phyloP scores from a whole-genome alignment of 2,113 vertebrate species.

The Sapajus apella region DNA sequence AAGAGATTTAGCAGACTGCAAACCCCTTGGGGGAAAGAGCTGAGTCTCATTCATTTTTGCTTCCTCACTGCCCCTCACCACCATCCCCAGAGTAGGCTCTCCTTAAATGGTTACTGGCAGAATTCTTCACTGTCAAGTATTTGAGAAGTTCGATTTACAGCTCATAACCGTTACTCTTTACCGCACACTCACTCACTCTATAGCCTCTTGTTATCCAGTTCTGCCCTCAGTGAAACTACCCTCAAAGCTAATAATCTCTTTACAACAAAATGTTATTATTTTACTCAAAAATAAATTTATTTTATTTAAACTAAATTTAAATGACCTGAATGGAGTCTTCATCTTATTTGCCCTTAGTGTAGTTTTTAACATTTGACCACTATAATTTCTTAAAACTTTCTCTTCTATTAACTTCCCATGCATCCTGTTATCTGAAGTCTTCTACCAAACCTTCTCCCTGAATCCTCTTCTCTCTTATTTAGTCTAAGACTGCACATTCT shows the following conservation, averaged over 20 bases:
- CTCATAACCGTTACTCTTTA: neutral
- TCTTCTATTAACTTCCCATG: neutral
- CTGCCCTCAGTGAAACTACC: neutral
- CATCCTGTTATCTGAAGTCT: neutral
- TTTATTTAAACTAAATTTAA: constrained; percentile 36
- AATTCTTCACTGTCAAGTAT: neutral
- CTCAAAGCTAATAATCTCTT: neutral
- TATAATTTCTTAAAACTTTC: neutral
- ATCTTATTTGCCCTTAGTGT: neutral
- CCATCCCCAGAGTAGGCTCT: neutral
- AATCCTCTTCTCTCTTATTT: neutral
- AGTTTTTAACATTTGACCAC: neutral
- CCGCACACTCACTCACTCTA: neutral
- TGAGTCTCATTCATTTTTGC: neutral
- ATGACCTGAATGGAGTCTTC: neutral
- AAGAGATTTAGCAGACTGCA: neutral
- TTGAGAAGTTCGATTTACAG: neutral
- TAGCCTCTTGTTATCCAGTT: neutral
- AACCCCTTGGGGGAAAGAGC: neutral
- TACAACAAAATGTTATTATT: neutral
- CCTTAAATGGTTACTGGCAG: neutral
- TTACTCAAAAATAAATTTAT: neutral
- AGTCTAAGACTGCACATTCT: neutral
- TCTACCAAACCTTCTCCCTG: neutral
- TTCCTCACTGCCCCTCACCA: neutral